These are phyloP conservation scores for Chrysopilus asiliformis DNA, from an alignment of 2,888 invertebrate genomes.

Conservation along the genomic window DNA sequence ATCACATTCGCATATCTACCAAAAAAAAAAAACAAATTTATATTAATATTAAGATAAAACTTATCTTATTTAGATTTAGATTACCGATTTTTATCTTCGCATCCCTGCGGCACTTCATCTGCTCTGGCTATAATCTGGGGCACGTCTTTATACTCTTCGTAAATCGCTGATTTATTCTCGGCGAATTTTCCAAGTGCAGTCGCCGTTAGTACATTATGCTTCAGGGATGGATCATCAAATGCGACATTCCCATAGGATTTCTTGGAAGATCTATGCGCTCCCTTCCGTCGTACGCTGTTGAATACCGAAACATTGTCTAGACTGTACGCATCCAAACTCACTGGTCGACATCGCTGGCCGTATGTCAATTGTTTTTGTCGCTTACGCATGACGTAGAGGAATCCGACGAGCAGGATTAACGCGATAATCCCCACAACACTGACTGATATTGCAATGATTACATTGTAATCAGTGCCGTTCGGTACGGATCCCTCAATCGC, in stretches of 20 bases:
- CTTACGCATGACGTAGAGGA: conserved; percentile 65
- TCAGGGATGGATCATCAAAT: conserved; percentile 72
- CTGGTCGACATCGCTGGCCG: conserved; percentile 77
- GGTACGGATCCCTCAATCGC: conserved; percentile 14
- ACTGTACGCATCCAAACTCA: conserved; percentile 78
- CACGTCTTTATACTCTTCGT: conserved; percentile 69
- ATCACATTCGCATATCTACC: conserved; percentile 80
- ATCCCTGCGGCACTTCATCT: conserved; percentile 74
- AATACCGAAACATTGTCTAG: conserved; percentile 77
- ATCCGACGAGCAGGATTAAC: conserved; percentile 58
- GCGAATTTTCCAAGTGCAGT: conserved; percentile 63
- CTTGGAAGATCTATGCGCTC: conserved; percentile 61
- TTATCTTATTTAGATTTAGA: too few relatives aligned
- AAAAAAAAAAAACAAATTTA: conserved; percentile 1
- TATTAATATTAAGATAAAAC: too few relatives aligned
- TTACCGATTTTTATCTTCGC: conserved; percentile 73
- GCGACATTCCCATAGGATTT: conserved; percentile 82
- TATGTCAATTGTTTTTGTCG: conserved; percentile 69
- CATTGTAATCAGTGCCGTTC: conserved; percentile 41
- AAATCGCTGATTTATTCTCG: conserved; percentile 54
- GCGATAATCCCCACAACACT: conserved; percentile 69
- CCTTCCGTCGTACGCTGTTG: conserved; percentile 64
- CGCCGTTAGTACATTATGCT: conserved; percentile 58
- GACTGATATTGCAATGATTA: conserved; percentile 68
- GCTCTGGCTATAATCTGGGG: conserved; percentile 64